These are phyloP conservation scores for Calliopsis andreniformis DNA, from an alignment of 1,140 invertebrate genomes.

Conservation along the genomic window DNA sequence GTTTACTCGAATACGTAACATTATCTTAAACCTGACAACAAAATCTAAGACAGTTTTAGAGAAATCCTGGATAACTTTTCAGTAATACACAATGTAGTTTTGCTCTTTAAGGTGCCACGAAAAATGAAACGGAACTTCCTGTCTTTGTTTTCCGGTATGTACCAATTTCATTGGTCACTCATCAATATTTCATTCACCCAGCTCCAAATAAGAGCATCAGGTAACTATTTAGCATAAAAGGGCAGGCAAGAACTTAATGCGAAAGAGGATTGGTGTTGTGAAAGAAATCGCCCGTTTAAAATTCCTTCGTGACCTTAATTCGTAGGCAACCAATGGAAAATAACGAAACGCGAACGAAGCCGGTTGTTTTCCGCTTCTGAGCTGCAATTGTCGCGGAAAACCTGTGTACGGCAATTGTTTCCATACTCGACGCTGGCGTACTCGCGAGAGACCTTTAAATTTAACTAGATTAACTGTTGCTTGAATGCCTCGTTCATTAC, in stretches of 20 bases:
- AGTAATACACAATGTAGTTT: background rate
- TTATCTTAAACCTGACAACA: too few relatives aligned
- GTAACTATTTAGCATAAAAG: background rate
- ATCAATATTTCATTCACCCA: background rate
- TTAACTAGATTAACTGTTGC: constrained; percentile 60
- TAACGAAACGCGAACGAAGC: background rate
- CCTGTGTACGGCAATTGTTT: constrained; percentile 31
- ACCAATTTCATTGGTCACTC: background rate
- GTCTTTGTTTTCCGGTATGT: background rate
- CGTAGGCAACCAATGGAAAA: background rate
- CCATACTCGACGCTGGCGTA: constrained; percentile 11
- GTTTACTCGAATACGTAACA: too few relatives aligned
- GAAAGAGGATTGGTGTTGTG: too few relatives aligned
- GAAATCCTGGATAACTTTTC: too few relatives aligned
- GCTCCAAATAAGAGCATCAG: too few relatives aligned
- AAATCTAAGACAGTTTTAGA: too few relatives aligned
- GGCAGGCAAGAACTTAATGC: background rate
- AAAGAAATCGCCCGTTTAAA: constrained; percentile 3
- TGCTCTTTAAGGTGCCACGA: background rate
- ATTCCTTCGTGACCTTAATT: background rate
- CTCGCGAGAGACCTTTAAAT: constrained; percentile 60
- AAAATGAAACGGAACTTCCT: background rate
- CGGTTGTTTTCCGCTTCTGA: constrained; percentile 19
- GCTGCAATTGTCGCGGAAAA: constrained; percentile 30
- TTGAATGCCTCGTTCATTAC: constrained; percentile 53